phyloP scores from a whole-genome alignment of 1,140 invertebrate species.

The Antheraea mylitta region DNA sequence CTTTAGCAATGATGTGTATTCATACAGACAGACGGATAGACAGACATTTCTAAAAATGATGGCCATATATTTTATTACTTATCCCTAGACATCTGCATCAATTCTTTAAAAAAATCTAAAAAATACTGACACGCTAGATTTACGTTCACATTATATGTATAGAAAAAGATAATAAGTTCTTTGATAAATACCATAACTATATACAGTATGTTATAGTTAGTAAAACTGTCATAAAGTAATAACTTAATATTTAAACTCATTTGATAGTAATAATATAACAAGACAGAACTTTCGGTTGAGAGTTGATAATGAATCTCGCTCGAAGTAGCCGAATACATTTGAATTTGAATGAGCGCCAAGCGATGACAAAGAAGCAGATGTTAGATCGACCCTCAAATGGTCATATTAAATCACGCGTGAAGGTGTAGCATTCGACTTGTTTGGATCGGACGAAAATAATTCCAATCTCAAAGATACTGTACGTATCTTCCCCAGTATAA shows the following conservation, averaged over 20 bases:
- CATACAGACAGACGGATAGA: too few species aligned
- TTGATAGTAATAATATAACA: constrained; percentile 11
- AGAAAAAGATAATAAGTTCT: too few species aligned
- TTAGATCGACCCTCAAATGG: constrained; percentile 51
- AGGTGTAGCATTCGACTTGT: constrained; percentile 36
- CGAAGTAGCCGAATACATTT: constrained; percentile 36
- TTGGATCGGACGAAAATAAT: constrained; percentile 12
- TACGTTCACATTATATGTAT: too few species aligned
- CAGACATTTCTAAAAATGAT: too few species aligned
- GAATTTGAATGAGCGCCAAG: constrained; percentile 63
- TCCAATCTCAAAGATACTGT: neutral
- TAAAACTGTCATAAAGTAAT: too few species aligned
- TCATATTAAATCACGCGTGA: constrained; percentile 60
- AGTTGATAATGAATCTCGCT: constrained; percentile 10
- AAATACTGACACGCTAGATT: too few species aligned
- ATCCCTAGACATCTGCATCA: too few species aligned
- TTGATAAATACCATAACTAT: too few species aligned
- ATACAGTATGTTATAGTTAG: too few species aligned
- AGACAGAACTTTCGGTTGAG: neutral
- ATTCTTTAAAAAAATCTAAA: too few species aligned
- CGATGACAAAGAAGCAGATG: constrained; percentile 43
- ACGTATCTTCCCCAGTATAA: neutral
- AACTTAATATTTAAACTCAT: neutral
- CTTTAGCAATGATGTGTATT: too few species aligned
- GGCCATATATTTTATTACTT: too few species aligned